phyloP scores from a whole-genome alignment of 2,113 vertebrate species.

The Lamprotornis superbus region DNA sequence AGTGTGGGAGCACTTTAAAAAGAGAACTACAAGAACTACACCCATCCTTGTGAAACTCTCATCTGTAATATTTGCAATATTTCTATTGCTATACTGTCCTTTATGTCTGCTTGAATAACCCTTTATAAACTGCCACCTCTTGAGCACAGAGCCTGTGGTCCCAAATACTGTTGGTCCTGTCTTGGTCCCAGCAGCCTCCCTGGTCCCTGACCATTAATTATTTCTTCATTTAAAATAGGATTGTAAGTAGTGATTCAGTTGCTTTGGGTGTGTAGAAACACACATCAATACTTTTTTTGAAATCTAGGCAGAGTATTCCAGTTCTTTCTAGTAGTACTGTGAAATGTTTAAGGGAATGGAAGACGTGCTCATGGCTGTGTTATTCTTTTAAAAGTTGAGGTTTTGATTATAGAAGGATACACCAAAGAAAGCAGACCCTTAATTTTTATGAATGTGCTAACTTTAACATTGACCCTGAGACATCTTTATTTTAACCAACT shows the following conservation, averaged over 20 bases:
- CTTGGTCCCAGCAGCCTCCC: background rate
- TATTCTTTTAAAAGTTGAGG: background rate
- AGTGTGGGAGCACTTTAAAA: background rate
- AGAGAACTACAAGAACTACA: background rate
- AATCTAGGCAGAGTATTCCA: background rate
- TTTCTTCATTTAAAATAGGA: background rate
- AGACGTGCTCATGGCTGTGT: background rate
- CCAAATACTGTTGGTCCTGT: background rate
- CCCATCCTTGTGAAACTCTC: background rate
- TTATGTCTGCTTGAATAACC: background rate
- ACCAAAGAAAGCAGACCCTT: background rate
- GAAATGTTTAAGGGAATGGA: background rate
- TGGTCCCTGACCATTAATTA: background rate
- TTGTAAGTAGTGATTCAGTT: background rate
- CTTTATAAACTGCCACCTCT: background rate
- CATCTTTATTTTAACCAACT: background rate
- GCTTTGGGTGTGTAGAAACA: background rate
- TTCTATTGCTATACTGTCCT: accelerated
- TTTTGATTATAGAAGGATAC: background rate
- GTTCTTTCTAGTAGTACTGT: background rate
- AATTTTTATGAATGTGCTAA: background rate
- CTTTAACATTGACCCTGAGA: background rate
- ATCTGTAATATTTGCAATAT: background rate
- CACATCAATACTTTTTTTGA: background rate
- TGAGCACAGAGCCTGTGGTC: background rate